Conservation (phyloP, 2,797 vertebrate genomes). For the Phalanger gymnotis region DNA sequence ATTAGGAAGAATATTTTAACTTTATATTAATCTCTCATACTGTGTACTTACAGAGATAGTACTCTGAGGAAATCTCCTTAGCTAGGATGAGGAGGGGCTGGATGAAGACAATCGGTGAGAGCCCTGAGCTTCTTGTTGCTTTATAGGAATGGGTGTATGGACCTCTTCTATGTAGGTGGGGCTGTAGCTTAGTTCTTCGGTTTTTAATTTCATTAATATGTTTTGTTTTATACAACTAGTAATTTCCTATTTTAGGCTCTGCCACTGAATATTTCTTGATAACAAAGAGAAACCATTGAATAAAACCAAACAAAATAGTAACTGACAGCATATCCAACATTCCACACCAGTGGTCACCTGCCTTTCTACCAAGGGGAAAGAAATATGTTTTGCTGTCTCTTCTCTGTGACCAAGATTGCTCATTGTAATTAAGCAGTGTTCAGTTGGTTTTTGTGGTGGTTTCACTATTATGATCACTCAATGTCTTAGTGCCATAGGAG, state of each 20-base stretch:
- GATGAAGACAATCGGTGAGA: not conserved
- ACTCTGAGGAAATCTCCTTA: not conserved
- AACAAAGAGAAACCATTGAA: not conserved
- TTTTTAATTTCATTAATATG: not conserved
- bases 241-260: not conserved
- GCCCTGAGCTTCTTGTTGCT: not conserved
- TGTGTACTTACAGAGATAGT: not conserved
- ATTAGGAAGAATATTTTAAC: not conserved
- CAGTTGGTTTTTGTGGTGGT: not conserved
- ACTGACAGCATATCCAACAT: not conserved
- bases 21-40: not conserved
- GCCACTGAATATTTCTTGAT: not conserved
- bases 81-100: not conserved
- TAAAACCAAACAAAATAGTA: not conserved
- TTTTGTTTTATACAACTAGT: not conserved
- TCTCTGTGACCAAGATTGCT: not conserved
- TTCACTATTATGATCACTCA: not conserved
- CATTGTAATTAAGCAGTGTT: not conserved
- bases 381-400: not conserved
- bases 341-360: not conserved
- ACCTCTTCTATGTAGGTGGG: not conserved
- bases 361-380: not conserved
- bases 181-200: not conserved
- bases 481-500: not conserved
- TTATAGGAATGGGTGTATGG: not conserved